Evolutionary conservation across 23 tunicate genomes (phyloP).

Genomic region (Trididemnum clinides): DNA sequence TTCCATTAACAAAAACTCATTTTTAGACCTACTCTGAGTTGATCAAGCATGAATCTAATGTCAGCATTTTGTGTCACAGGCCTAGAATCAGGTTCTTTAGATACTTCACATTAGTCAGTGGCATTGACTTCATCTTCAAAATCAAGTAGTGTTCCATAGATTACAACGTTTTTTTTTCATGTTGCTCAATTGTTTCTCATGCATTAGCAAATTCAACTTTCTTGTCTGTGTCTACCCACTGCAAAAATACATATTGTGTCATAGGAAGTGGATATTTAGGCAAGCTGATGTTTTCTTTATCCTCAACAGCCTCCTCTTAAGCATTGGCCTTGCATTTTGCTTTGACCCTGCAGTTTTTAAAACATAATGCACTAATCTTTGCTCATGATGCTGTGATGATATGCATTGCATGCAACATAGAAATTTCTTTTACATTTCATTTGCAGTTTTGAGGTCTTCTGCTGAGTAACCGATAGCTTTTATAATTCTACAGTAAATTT

Average conservation of each 20-base stretch:
- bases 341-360: conserved; percentile 12
- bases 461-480: not conserved
- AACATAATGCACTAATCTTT: not conserved
- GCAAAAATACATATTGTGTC: conserved; percentile 3
- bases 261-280: not conserved
- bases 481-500: conserved; percentile 17
- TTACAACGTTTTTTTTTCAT: too few relatives aligned
- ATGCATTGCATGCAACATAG: conserved; percentile 30
- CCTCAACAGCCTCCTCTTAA: conserved; percentile 6
- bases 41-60: conserved; percentile 41
- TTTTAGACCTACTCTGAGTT: conserved; percentile 29
- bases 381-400: conserved; percentile 7
- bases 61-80: conserved; percentile 37
- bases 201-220: not conserved
- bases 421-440: conserved; percentile 15
- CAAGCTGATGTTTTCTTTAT: conserved; percentile 10
- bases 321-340: conserved; percentile 25
- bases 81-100: conserved; percentile 32
- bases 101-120: too few relatives aligned
- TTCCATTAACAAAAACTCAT: conserved; percentile 51
- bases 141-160: conserved; percentile 28
- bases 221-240: conserved; percentile 18
- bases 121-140: conserved; percentile 17
- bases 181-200: conserved; percentile 6
- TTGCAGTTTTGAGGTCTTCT: conserved; percentile 15